These are phyloP conservation scores for Gallinago jamesoni DNA, from an alignment of 2,113 vertebrate genomes.

Conservation along the genomic window DNA sequence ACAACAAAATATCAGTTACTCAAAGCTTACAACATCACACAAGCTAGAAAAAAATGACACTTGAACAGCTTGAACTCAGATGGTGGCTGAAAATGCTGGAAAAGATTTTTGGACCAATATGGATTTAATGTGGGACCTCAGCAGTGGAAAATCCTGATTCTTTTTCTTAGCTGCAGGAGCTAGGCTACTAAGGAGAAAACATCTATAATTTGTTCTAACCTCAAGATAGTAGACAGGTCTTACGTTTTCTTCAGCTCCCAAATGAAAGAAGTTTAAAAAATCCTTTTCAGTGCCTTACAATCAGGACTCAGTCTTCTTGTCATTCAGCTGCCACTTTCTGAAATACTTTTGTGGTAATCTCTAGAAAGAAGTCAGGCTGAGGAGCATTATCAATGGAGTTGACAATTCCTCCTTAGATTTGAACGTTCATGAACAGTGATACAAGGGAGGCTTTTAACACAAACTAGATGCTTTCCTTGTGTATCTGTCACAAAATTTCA, in stretches of 20 bases:
- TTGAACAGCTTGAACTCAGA: slow-evolving; percentile 9
- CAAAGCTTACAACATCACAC: not conserved
- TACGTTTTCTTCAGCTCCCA: not conserved
- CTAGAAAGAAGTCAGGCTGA: not conserved
- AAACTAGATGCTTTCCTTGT: not conserved
- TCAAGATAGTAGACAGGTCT: not conserved
- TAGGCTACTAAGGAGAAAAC: not conserved
- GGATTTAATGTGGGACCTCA: slow-evolving; percentile 2
- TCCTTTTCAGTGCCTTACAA: not conserved
- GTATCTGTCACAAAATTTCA: not conserved
- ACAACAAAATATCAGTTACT: not conserved
- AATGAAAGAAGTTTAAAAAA: not conserved
- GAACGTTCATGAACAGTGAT: not conserved
- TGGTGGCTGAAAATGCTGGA: not conserved
- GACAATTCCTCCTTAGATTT: not conserved
- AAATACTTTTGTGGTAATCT: not conserved
- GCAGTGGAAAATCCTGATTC: not conserved
- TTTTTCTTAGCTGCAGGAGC: not conserved
- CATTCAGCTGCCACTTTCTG: not conserved
- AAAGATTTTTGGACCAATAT: not conserved
- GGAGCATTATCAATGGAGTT: not conserved
- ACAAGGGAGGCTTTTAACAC: not conserved
- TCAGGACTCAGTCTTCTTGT: not conserved
- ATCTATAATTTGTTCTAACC: not conserved
- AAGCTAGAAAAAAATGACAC: not conserved